Conservation (phyloP, 2,113 vertebrate species). For the Trinectes maculatus region DNA sequence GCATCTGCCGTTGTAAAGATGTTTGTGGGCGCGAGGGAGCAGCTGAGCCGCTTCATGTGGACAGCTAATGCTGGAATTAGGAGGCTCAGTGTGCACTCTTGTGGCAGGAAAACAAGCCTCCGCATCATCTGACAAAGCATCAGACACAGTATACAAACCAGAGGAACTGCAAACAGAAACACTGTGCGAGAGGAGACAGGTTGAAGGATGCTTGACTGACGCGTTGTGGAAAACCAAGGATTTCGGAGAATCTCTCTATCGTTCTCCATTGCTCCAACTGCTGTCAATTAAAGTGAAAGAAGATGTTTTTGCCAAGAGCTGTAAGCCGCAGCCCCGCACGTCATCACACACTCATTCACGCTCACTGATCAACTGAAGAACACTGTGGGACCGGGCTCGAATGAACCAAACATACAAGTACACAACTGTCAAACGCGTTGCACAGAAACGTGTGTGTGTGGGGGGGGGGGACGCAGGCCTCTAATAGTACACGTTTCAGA, state of each 20-base stretch:
- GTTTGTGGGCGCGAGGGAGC: background rate
- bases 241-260: background rate
- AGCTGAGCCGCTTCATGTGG: constrained; percentile 20
- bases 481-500: constrained; percentile 17
- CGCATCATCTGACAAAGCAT: background rate
- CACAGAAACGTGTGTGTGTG: too few relatives aligned
- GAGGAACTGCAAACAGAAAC: background rate
- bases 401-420: constrained; percentile 25
- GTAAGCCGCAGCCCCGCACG: too few relatives aligned
- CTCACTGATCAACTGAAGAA: constrained; percentile 4
- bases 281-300: constrained; percentile 38
- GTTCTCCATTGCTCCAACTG: constrained; percentile 11
- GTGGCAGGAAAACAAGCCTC: background rate
- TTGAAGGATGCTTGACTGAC: background rate
- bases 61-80: constrained; percentile 6
- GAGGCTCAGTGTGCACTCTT: constrained; percentile 1
- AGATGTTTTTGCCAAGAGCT: too few relatives aligned
- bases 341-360: too few relatives aligned
- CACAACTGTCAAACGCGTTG: constrained; percentile 36
- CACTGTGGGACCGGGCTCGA: too few relatives aligned
- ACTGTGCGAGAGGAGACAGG: background rate
- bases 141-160: background rate
- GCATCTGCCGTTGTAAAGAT: background rate
- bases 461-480: too few relatives aligned
- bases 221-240: constrained; percentile 14